Base-by-base conservation (phyloP, 1,140 invertebrate species). In the Agrilus planipennis region DNA sequence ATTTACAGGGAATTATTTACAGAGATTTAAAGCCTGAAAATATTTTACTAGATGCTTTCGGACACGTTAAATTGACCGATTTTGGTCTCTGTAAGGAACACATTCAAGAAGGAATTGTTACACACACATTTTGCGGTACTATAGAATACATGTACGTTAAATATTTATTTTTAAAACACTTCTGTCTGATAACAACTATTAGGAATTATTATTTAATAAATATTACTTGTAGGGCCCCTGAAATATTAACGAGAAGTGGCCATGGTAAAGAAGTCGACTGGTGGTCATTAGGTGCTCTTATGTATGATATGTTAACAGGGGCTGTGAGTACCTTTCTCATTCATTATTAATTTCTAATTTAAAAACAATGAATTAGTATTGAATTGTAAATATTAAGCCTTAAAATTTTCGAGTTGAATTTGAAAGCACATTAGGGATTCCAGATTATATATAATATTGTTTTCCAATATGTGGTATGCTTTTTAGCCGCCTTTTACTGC, bases 181-280 rank as follows among this genome's bases (percentile, higher is more conserved):
- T 17, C 14, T 27, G 41, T 42, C 12, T 44, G 17, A 15, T 23
- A 18, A 34, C 9, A 22, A 11, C 34, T 17, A 19, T 21, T 25
- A 4, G 3, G n/a, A n/a, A 34, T 25, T 25, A 25, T 25, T 25
- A 25, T 25, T 25, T 11, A 38, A 7, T 7, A 5, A 12, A 7
- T 31, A 25, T n/a, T n/a, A 14, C 34, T 44, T 51, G 41, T 47
- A 94, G 89, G 91, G 94, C 95, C 25, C 94, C 94, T 29, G 95
- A 99, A 76, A 96, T 99, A 54, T 69, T 99, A 42, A 91, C 87
- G 34, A 72, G 92, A 58, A 84, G 77, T 65, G 95, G 95, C 29
- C 95, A 99, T 69, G 92, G 89, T n/a, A 96, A 95, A 71, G 90
- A 91, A 25, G 94, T 97, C 5, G 95, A 99, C 70, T 99, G 95